Base-by-base conservation (phyloP, 1,140 invertebrate genomes). In the Caenorhabditis elegans region DNA sequence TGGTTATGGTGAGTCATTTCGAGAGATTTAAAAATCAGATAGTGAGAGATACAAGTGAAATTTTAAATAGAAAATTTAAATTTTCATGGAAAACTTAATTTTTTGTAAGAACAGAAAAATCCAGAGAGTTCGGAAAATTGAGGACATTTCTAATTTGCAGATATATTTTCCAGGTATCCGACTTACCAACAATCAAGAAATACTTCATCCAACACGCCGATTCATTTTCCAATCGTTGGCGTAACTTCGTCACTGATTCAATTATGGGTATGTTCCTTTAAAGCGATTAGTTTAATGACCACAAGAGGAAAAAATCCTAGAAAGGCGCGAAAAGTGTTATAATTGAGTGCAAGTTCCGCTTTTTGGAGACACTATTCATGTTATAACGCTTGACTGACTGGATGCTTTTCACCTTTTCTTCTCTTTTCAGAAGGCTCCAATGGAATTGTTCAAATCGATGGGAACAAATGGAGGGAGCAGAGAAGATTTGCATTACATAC, bases 401-500 rank as follows among this genome's bases (percentile, higher is more conserved):
- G 28, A 60, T 17, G 28, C 55, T 34, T 34, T 8, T 34, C 3
- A 13, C 5, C 11, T 8, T 70, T 26, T 70, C 11, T 39, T 46
- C 31, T 53, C n/a, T n/a, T 34, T 86, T 24, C 36, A 88, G 87
- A 84, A 43, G 88, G 88, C 13, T 80, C 82, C 46, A 89, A 89
- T 76, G 88, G 88, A 60, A 84, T 89, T 26, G 87, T 89, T 8
- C 88, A 89, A 84, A 88, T 86, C 24, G 94, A 95, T 83, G 96
- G 96, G 70, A 93, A 93, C 79, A 91, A 96, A 86, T 98, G 96
- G 96, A 95, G 95, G 89, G 94, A 95, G 84, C 95, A 97, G 89
- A 92, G 96, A 76, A 93, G 93, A 82, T 98, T 97, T 91, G 92
- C 97, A 15, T 94, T 97, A 86, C 93, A 95, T 82, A 93, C 95